phyloP scores from a whole-genome alignment of 1,140 invertebrate species.

The Sitodiplosis mosellana region DNA sequence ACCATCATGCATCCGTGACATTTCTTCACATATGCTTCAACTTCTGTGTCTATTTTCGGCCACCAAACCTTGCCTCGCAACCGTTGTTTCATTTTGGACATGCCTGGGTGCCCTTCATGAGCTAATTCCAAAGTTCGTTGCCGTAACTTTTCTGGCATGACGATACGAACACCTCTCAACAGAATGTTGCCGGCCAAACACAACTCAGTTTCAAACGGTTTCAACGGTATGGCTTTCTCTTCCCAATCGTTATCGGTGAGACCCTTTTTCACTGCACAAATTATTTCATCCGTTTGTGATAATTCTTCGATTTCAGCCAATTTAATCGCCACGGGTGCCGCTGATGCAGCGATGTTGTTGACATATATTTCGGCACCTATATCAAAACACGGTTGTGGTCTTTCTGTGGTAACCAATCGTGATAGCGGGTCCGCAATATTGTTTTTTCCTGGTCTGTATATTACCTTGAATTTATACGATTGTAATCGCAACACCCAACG shows the following conservation, averaged over 20 bases:
- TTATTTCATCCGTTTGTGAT: neutral
- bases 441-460: constrained; percentile 8
- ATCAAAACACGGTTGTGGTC: too few relatives aligned
- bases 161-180: constrained; percentile 7
- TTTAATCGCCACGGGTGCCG: neutral
- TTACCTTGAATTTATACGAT: too few relatives aligned
- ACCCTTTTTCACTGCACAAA: neutral
- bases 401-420: too few relatives aligned
- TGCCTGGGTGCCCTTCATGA: constrained; percentile 19
- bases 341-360: neutral
- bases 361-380: neutral
- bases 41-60: constrained; percentile 14
- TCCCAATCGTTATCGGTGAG: neutral
- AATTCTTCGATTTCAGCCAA: neutral
- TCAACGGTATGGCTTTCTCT: neutral
- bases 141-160: constrained; percentile 9
- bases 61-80: constrained; percentile 24
- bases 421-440: too few relatives aligned
- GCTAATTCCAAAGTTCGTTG: constrained; percentile 10
- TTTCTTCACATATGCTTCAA: constrained; percentile 12
- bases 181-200: constrained; percentile 4
- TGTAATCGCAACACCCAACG: constrained; percentile 11
- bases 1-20: constrained; percentile 13
- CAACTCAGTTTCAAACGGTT: constrained; percentile 4
- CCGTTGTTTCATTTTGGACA: constrained; percentile 15